A percentile compares a stretch with the other conserved stretches of the same genome.
Evolutionary conservation across 2,888 invertebrate genomes (phyloP).

Genomic region (Portevinia maculata): DNA sequence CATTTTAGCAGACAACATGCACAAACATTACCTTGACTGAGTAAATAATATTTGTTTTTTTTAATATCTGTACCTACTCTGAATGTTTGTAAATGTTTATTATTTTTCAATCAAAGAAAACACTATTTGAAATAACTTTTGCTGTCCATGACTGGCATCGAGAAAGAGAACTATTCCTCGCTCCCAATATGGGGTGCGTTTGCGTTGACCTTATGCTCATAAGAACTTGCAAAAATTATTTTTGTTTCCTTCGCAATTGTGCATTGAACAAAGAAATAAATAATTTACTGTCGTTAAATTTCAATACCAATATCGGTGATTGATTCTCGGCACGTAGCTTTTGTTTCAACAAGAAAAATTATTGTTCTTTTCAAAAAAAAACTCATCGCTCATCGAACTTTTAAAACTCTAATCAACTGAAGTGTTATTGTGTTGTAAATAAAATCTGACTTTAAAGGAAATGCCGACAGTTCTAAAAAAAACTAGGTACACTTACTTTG

Average conservation of each 20-base stretch:
- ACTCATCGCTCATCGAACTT: background rate
- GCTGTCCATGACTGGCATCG: conserved; percentile 26
- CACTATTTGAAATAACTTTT: conserved; percentile 16
- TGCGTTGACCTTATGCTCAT: conserved; percentile 51
- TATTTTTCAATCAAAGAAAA: background rate
- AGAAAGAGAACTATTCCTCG: conserved; percentile 48
- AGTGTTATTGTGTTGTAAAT: background rate
- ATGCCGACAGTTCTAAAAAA: background rate
- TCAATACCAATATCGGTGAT: conserved; percentile 7
- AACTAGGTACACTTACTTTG: no score
- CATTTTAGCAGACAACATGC: conserved; percentile 3
- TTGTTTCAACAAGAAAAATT: conserved; percentile 28
- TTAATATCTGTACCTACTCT: background rate
- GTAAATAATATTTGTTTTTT: background rate
- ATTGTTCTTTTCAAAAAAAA: conserved; percentile 26
- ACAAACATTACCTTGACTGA: conserved; percentile 26
- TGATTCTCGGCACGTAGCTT: conserved; percentile 52
- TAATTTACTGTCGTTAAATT: conserved; percentile 20
- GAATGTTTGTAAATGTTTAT: background rate
- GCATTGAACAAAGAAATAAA: conserved; percentile 36
- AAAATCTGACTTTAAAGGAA: background rate
- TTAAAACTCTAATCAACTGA: background rate
- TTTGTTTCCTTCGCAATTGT: conserved; percentile 37
- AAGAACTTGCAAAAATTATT: conserved; percentile 3
- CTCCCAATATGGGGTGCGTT: conserved; percentile 16